Base-by-base conservation (phyloP, 2,113 vertebrate species). In the Planiliza haematocheilus region DNA sequence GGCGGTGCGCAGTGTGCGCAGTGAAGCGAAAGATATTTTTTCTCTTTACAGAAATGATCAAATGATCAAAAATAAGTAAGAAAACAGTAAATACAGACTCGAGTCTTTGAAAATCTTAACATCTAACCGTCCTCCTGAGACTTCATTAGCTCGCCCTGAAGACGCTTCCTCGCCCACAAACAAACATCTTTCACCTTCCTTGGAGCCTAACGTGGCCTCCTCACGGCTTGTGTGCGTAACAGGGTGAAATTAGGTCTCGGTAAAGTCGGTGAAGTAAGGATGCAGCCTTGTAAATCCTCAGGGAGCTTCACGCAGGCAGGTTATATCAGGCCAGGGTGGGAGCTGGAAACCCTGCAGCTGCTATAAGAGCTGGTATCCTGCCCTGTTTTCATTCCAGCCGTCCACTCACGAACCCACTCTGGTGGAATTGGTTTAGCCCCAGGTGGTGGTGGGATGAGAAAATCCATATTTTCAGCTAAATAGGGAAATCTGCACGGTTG, bases 401-500 rank as follows among this genome's bases (percentile, higher is more conserved):
- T 34, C 70, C 24, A 52, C 74, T 72, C 43, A 0, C 58, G 77
- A 73, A 80, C 43, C 4, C 4, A 64, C 14, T 9, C 65, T 52
- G 71, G 66, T 82, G 84, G 81, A 86, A 77, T 48, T 36, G 74
- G 43, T 80, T 82, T 45, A 56, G 87, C 90, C 83, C 36, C 77
- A 24, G 83, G 77, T 86, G 61, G 51, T 24, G 7, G 34, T 48
- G 6, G 66, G 70, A 71, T 5, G 64, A 68, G 61, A 63, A 30
- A 84, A 82, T 85, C 87, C 77, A 84, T 86, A 83, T 79, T 81
- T 80, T 30, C 43, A 46, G 64, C 65, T 76, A 71, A 80, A 56
- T 37, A 12, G 14, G 73, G 68, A 86, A 81, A 81, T 84, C 10
- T 71, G 68, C 51, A 10, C 12, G n/a, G 0, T 38, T 81, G 61